Evolutionary conservation across 2,888 invertebrate genomes (phyloP).

Genomic region (Apodemia zela): DNA sequence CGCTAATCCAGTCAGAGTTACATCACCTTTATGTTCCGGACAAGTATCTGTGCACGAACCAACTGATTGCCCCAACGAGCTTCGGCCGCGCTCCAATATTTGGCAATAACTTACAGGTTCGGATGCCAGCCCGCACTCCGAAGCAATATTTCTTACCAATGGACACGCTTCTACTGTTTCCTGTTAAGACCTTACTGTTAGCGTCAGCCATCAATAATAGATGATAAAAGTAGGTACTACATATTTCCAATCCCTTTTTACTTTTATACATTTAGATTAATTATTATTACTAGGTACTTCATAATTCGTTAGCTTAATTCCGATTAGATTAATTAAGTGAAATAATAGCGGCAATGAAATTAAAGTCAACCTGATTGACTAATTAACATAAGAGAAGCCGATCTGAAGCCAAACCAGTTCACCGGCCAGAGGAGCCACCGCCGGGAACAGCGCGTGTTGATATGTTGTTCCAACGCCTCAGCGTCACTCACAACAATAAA

Average conservation of each 20-base stretch:
- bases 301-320: neutral
- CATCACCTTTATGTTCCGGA: neutral
- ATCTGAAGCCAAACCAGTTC: neutral
- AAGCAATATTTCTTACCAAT: neutral
- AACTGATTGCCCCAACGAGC: slow-evolving; percentile 26
- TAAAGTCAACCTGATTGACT: slow-evolving; percentile 3
- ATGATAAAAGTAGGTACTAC: too few relatives aligned
- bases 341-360: neutral
- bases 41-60: slow-evolving; percentile 25
- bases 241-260: too few relatives aligned
- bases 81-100: slow-evolving; percentile 19
- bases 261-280: too few relatives aligned
- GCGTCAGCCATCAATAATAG: too few relatives aligned
- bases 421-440: neutral
- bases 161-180: neutral
- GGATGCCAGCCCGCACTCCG: neutral
- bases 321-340: neutral
- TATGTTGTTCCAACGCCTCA: too few relatives aligned
- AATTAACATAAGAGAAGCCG: slow-evolving; percentile 2
- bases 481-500: too few relatives aligned
- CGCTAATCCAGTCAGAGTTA: neutral
- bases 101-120: slow-evolving; percentile 19
- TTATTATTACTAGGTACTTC: too few relatives aligned
- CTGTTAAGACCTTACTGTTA: neutral
- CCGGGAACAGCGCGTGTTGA: neutral